phyloP scores from a whole-genome alignment of 2,113 vertebrate species.

The Chaetops frenatus region DNA sequence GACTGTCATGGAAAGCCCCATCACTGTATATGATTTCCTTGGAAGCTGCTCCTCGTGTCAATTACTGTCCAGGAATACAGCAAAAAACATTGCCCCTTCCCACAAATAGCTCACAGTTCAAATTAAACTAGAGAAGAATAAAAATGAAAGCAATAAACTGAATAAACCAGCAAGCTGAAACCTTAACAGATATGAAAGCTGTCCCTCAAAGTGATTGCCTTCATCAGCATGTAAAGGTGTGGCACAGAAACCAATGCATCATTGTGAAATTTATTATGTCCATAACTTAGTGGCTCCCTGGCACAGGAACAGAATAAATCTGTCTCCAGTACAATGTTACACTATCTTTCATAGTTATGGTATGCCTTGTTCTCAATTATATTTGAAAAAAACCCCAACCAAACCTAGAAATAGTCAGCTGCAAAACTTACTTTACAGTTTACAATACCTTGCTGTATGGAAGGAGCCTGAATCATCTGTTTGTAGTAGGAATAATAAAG shows the following conservation, averaged over 20 bases:
- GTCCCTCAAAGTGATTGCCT: background rate
- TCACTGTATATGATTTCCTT: background rate
- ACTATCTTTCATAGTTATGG: background rate
- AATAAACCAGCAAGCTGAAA: background rate
- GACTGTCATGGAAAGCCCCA: background rate
- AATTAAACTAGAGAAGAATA: background rate
- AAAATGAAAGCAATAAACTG: background rate
- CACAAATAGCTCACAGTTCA: background rate
- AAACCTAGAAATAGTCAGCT: background rate
- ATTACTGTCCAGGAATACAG: background rate
- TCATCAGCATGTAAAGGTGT: background rate
- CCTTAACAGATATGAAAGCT: background rate
- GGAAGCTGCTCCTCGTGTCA: background rate
- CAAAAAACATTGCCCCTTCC: background rate
- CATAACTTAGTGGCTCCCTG: background rate
- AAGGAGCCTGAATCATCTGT: conserved; percentile 90
- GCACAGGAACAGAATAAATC: background rate
- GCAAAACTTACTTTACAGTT: conserved; percentile 50
- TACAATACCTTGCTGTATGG: conserved; percentile 86
- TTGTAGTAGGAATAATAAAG: conserved; percentile 99
- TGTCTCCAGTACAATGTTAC: background rate
- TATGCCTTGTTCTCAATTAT: background rate
- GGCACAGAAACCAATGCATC: background rate
- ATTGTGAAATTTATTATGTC: background rate
- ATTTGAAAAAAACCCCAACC: background rate